A percentile compares a stretch with the other conserved stretches of the same genome.
Conservation (phyloP, 2,888 invertebrate genomes). For the Platerodrilus igneus region DNA sequence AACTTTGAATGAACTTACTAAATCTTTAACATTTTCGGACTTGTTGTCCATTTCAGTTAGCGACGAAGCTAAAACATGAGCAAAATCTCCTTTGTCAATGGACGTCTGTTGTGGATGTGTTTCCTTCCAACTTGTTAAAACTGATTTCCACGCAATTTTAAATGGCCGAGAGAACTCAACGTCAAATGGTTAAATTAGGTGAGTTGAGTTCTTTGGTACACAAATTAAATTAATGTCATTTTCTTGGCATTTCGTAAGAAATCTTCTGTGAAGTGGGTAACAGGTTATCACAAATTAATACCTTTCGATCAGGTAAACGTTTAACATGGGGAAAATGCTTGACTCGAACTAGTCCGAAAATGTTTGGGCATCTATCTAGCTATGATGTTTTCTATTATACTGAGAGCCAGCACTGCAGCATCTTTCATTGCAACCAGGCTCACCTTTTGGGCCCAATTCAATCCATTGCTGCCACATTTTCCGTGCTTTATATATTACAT, state of each 20-base stretch:
- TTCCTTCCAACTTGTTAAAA: conserved; percentile 4
- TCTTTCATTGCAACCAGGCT: conserved; percentile 25
- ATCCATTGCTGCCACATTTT: conserved; percentile 18
- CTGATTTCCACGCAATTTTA: conserved; percentile 29
- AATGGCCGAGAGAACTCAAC: no score
- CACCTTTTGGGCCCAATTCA: conserved; percentile 21
- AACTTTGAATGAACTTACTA: background rate
- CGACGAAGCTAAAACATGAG: conserved; percentile 4
- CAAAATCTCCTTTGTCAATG: conserved; percentile 10
- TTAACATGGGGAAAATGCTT: conserved; percentile 4
- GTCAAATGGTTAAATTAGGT: conserved; percentile 29
- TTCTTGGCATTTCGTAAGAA: conserved; percentile 25
- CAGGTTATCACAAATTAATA: conserved; percentile 36
- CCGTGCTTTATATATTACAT: conserved; percentile 16
- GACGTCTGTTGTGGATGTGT: conserved; percentile 1
- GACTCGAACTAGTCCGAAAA: conserved; percentile 33
- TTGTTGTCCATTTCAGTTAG: conserved; percentile 6
- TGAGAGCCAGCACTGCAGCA: conserved; percentile 29
- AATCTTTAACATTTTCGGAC: background rate
- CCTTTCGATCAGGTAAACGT: conserved; percentile 28
- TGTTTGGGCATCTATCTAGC: conserved; percentile 26
- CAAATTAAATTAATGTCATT: conserved; percentile 35
- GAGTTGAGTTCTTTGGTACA: conserved; percentile 34
- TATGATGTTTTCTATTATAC: conserved; percentile 25
- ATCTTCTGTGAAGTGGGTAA: no score